Conservation (phyloP, 2,797 vertebrate genomes). For the Enteromius anoplus region DNA sequence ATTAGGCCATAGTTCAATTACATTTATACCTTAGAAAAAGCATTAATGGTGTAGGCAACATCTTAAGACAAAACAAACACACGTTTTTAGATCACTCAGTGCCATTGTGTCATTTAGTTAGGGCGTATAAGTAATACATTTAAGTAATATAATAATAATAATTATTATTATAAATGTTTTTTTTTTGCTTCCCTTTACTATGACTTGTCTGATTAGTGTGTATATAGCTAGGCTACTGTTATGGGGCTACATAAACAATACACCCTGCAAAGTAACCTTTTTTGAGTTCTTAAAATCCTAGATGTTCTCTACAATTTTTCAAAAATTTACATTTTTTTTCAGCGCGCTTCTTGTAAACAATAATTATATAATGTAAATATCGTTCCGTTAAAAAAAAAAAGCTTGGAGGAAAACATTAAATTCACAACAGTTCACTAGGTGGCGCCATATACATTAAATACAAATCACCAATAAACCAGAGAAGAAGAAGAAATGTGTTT, state of each 20-base stretch:
- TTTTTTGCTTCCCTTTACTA: no score
- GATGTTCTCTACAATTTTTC: background rate
- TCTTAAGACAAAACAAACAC: no score
- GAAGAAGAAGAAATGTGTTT: background rate
- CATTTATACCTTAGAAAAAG: no score
- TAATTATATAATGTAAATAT: background rate
- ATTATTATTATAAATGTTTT: no score
- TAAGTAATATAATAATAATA: background rate
- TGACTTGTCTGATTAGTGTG: background rate
- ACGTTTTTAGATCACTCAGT: no score
- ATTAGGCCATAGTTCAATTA: no score
- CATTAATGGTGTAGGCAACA: no score
- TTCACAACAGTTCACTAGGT: background rate
- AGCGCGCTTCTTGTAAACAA: background rate
- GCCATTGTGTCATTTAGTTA: no score
- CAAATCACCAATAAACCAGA: constrained; percentile 9
- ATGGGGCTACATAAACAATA: background rate
- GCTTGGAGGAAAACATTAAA: background rate
- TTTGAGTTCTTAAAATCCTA: no score
- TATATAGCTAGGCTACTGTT: background rate
- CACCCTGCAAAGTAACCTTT: background rate
- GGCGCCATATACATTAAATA: background rate
- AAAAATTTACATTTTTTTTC: background rate
- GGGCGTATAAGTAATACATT: background rate
- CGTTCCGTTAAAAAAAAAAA: background rate